A percentile compares a stretch with the other conserved stretches of the same genome.
Evolutionary conservation across 2,888 invertebrate genomes (phyloP).

Genomic region (Hecatera dysodea): DNA sequence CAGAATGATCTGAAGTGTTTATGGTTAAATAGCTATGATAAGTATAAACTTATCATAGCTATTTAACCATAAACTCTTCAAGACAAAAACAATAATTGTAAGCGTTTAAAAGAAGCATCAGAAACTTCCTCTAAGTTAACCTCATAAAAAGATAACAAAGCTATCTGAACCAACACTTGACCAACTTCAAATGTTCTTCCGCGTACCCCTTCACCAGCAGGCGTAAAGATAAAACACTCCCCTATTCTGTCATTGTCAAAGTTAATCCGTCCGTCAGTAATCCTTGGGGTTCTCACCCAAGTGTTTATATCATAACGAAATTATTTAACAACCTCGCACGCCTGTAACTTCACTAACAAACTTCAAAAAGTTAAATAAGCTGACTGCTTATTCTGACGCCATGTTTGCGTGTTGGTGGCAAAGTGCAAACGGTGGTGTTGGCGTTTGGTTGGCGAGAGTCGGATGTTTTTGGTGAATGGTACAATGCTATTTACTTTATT

Average conservation of each 20-base stretch:
- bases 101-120: not conserved
- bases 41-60: too few relatives aligned
- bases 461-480: not conserved
- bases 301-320: constrained; percentile 69
- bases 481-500: too few relatives aligned
- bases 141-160: constrained; percentile 42
- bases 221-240: constrained; percentile 52
- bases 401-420: constrained; percentile 41
- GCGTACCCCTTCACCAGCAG: constrained; percentile 4
- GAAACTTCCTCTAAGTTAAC: not conserved
- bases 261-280: constrained; percentile 58
- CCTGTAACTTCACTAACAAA: constrained; percentile 64
- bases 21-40: too few relatives aligned
- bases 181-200: constrained; percentile 49
- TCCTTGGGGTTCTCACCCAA: constrained; percentile 52
- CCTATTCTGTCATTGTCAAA: constrained; percentile 63
- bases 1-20: too few relatives aligned
- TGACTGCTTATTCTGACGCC: constrained; percentile 43
- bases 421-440: constrained; percentile 55
- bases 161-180: constrained; percentile 42
- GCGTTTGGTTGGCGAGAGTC: constrained; percentile 5
- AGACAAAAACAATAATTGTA: too few relatives aligned
- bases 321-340: constrained; percentile 66
- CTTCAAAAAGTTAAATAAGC: constrained; percentile 70
- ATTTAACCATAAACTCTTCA: not conserved